phyloP scores from a whole-genome alignment of 2,888 invertebrate genomes.

The Ophion obscuratus region DNA sequence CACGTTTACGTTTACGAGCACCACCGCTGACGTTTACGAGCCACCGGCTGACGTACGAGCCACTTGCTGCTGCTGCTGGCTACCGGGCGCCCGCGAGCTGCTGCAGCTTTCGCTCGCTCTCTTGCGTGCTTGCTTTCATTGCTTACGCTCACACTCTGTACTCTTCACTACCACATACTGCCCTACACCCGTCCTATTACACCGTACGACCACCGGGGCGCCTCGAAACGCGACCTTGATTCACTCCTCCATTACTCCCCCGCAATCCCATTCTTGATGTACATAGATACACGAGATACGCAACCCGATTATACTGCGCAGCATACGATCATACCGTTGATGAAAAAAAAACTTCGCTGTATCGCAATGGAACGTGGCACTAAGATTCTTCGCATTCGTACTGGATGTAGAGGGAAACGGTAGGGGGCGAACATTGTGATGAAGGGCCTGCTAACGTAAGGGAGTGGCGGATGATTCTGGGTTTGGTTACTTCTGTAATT shows the following conservation, averaged over 20 bases:
- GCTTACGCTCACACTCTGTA: slow-evolving; percentile 80
- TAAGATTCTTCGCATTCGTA: neutral
- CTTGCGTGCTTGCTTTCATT: slow-evolving; percentile 78
- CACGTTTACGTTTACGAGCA: slow-evolving; percentile 84
- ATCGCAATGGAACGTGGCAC: neutral
- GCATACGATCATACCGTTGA: neutral
- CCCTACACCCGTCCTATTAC: slow-evolving; percentile 55
- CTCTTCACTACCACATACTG: slow-evolving; percentile 69
- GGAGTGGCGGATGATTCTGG: neutral
- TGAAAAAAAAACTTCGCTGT: neutral
- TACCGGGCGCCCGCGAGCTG: slow-evolving; percentile 64
- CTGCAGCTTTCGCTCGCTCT: slow-evolving; percentile 61
- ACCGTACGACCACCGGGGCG: slow-evolving; percentile 67
- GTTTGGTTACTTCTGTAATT: neutral
- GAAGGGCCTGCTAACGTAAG: neutral
- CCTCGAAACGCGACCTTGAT: slow-evolving; percentile 77
- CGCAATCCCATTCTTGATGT: slow-evolving; percentile 61
- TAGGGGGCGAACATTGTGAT: neutral
- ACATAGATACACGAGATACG: slow-evolving; percentile 31
- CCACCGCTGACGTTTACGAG: slow-evolving; percentile 84
- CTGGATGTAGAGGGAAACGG: neutral
- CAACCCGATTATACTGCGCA: slow-evolving; percentile 2
- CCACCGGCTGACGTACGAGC: slow-evolving; percentile 85
- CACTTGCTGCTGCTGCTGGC: slow-evolving; percentile 81
- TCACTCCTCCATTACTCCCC: slow-evolving; percentile 67